Evolutionary conservation across 30 jellyfish, hydroid and myxozoan genomes (phyloP), one percentile per base, ranked within the genome.

Genomic region (Morbakka virulenta): DNA sequence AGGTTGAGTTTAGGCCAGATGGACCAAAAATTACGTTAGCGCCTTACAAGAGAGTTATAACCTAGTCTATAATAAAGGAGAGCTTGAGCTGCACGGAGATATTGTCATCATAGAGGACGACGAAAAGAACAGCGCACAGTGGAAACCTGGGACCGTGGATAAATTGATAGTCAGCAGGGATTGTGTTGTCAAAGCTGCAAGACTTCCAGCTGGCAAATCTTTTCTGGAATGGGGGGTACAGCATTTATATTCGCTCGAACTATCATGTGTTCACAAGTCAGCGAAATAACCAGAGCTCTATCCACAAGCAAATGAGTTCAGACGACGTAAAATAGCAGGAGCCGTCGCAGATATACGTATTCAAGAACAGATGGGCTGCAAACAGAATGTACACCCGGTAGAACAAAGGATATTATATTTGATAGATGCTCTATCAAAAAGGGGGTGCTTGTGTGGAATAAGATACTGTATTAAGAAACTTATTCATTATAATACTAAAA

Each of bases 241-340:
- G 48, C 71, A 30, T 27, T 51, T 82, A 2, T 82, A 71, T 41
- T 87, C 94, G n/a, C 32, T 71, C n/a, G n/a, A n/a, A n/a, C n/a
- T n/a, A n/a, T n/a, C n/a, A n/a, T n/a, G n/a, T n/a, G n/a, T n/a
- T n/a, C n/a, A n/a, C n/a, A n/a, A n/a, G n/a, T n/a, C n/a, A n/a
- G n/a, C n/a, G n/a, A n/a, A n/a, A n/a, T n/a, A n/a, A n/a, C n/a
- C n/a, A n/a, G n/a, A n/a, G n/a, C n/a, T n/a, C n/a, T n/a, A n/a
- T n/a, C n/a, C n/a, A n/a, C n/a, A n/a, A n/a, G n/a, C n/a, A n/a
- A n/a, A n/a, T n/a, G n/a, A n/a, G n/a, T n/a, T n/a, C n/a, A n/a
- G n/a, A n/a, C n/a, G n/a, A n/a, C n/a, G n/a, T n/a, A n/a, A n/a
- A n/a, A n/a, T n/a, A n/a, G n/a, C n/a, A n/a, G n/a, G n/a, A n/a